Base-by-base conservation (phyloP, 2,888 invertebrate genomes). In the Tetragnatha montana region DNA sequence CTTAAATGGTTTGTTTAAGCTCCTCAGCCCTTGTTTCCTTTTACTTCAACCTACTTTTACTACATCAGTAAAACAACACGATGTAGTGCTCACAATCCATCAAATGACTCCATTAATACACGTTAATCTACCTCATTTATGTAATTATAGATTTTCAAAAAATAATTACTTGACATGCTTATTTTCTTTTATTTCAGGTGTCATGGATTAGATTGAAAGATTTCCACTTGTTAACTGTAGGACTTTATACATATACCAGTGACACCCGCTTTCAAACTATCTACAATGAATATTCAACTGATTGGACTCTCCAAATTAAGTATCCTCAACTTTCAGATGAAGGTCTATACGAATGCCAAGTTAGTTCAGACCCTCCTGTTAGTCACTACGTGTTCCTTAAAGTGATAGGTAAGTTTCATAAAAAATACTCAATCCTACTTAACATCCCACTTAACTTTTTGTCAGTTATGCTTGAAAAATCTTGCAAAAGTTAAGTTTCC, bases 221-320 rank as follows among this genome's bases (percentile, higher is more conserved):
- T 94, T 97, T 96, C 93, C 96, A 97, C 93, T 94, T 98, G 91
- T 94, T 97, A 90, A 98, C 97, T 87, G 97, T 97, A 82, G 97
- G 97, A 7, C 94, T 97, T 92, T 96, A 96, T 74, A 97, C 97
- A 3, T 97, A 97, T 94, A 97, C 97, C 92, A 97, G 97, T 92
- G 97, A 98, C 93, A 97, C 96, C 93, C 95, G 97, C 92, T 97
- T 97, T 94, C 96, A 96, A 93, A 96, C 97, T 78, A 96, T 96
- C 92, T 97, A 97, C 94, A 91, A 89, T 10, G 91, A 92, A 70
- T 83, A 91, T 35, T 78, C 91, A 0, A 92, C 92, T 14, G 97
- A 97, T 94, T 98, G 97, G 97, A 97, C 97, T 91, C 94, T 98
- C 91, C 97, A 97, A 95, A 97, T 98, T 93, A 96, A 96, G 93